A percentile compares a stretch with the other conserved stretches of the same genome.
phyloP scores from a whole-genome alignment of 2,888 invertebrate species.

The Oscheius sp. region DNA sequence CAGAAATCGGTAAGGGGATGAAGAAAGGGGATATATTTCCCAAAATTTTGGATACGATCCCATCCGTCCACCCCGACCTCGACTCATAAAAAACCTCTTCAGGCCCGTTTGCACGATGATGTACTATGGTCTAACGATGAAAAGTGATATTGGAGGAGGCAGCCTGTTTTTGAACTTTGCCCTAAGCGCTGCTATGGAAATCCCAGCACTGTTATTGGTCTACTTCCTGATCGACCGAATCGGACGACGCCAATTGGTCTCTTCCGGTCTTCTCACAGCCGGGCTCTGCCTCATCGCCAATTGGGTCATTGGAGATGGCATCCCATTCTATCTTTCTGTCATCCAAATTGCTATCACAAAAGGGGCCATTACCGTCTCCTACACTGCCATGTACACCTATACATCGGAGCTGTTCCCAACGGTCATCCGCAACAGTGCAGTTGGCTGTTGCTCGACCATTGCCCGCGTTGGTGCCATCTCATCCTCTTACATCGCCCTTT shows the following conservation, averaged over 20 bases:
- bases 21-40: too few species aligned
- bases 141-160: slow-evolving; percentile 84
- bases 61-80: too few species aligned
- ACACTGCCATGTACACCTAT: slow-evolving; percentile 87
- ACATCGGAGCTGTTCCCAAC: slow-evolving; percentile 90
- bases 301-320: slow-evolving; percentile 46
- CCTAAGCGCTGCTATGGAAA: slow-evolving; percentile 77
- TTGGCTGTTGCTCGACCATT: slow-evolving; percentile 86
- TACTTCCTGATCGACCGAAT: slow-evolving; percentile 60
- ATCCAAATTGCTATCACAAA: slow-evolving; percentile 81
- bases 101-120: slow-evolving; percentile 86
- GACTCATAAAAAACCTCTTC: slow-evolving; percentile 2
- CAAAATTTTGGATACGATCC: too few species aligned
- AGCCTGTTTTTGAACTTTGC: slow-evolving; percentile 85
- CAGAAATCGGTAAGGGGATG: too few species aligned
- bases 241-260: slow-evolving; percentile 59
- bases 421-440: slow-evolving; percentile 85
- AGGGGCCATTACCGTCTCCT: slow-evolving; percentile 85
- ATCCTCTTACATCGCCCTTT: slow-evolving; percentile 83
- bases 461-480: slow-evolving; percentile 87
- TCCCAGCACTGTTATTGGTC: slow-evolving; percentile 73
- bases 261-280: slow-evolving; percentile 51
- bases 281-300: slow-evolving; percentile 52
- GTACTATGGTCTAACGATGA: slow-evolving; percentile 88
- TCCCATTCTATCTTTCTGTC: slow-evolving; percentile 20